Conservation (phyloP, 1,140 invertebrate genomes). For the Platyscapa corneri region DNA sequence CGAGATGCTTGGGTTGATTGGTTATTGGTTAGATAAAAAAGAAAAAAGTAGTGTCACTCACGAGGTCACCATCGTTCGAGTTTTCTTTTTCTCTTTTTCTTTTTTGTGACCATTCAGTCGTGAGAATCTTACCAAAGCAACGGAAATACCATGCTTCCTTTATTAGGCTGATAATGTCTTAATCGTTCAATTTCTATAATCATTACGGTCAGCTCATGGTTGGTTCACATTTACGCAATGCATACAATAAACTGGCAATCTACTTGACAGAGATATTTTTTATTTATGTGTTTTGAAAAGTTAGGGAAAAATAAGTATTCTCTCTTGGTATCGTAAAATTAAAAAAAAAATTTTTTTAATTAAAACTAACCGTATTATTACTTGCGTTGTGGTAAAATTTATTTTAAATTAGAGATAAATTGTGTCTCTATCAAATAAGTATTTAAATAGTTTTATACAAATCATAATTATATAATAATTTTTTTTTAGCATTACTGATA, state of each 20-base stretch:
- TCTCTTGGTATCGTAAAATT: too few species aligned
- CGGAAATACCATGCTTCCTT: constrained; percentile 13
- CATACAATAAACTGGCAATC: background rate
- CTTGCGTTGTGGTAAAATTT: too few species aligned
- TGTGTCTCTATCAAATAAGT: too few species aligned
- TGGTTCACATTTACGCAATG: constrained; percentile 5
- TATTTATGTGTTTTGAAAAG: background rate
- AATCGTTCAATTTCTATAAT: constrained; percentile 14
- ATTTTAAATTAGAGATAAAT: too few species aligned
- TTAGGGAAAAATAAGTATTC: background rate
- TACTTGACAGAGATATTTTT: background rate
- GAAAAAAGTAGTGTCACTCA: constrained; percentile 25
- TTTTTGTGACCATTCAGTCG: constrained; percentile 4
- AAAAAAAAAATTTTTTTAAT: too few species aligned
- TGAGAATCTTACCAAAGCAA: background rate
- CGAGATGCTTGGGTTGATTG: constrained; percentile 22
- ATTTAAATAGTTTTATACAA: too few species aligned
- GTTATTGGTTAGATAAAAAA: constrained; percentile 29
- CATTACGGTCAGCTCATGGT: background rate
- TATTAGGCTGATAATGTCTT: constrained; percentile 11
- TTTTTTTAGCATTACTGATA: too few species aligned
- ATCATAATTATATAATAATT: too few species aligned
- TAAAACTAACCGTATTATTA: too few species aligned
- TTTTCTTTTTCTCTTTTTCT: background rate
- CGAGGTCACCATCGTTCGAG: constrained; percentile 25